Evolutionary conservation across 37 sponge, comb jelly and placozoan genomes (phyloP).

Genomic region (Chondrilla cf. caribensis): DNA sequence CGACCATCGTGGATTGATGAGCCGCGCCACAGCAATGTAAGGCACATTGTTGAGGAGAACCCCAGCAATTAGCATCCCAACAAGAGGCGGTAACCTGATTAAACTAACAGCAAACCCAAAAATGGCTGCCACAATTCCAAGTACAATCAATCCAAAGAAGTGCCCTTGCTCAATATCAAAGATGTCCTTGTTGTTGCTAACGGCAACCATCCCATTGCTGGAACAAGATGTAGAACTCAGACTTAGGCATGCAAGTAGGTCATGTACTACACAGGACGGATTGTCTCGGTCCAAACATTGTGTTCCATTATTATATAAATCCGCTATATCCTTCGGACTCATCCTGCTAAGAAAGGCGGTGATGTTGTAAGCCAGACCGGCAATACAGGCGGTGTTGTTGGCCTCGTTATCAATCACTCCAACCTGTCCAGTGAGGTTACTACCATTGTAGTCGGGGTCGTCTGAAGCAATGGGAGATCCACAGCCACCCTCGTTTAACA

Average conservation of each 20-base stretch:
- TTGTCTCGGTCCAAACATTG: too few species aligned
- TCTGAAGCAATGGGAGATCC: background rate
- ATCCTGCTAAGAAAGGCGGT: too few species aligned
- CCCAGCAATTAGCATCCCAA: slow-evolving; percentile 93
- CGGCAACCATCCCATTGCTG: too few species aligned
- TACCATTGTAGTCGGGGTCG: background rate
- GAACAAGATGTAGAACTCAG: background rate
- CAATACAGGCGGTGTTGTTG: background rate
- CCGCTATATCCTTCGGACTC: too few species aligned
- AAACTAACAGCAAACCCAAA: slow-evolving; percentile 59
- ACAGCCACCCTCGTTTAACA: background rate
- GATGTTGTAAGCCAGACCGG: background rate
- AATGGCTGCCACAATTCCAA: slow-evolving; percentile 44
- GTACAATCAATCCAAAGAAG: slow-evolving; percentile 61
- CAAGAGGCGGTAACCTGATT: slow-evolving; percentile 73
- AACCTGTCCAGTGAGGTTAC: background rate
- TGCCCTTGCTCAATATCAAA: slow-evolving; percentile 53
- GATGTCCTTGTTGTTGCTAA: background rate
- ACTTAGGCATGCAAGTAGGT: background rate
- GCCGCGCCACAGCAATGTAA: slow-evolving; percentile 36
- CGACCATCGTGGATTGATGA: slow-evolving; percentile 64
- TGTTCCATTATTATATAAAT: background rate
- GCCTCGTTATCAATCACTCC: background rate
- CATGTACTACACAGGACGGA: background rate
- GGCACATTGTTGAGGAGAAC: slow-evolving; percentile 77